phyloP scores from a whole-genome alignment of 2,797 vertebrate genomes.

The Columba guinea region DNA sequence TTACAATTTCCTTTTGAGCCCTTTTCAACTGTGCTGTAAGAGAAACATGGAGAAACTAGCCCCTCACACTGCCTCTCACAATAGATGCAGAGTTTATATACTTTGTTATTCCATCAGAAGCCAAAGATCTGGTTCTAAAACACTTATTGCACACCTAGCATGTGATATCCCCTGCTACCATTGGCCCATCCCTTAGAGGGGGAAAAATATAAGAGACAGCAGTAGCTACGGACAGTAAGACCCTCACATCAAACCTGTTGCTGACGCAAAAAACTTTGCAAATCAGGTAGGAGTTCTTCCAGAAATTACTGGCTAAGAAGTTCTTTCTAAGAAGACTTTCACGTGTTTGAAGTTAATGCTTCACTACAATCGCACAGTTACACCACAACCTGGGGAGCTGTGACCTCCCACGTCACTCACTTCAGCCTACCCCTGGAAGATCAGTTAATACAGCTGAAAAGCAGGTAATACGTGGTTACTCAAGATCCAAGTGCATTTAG shows the following conservation, averaged over 20 bases:
- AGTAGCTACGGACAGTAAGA: no score
- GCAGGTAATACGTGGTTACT: background rate
- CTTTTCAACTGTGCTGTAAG: background rate
- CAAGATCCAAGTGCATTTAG: background rate
- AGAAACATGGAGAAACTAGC: background rate
- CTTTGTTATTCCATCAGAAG: background rate
- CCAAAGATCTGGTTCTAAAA: background rate
- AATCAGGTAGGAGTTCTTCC: background rate
- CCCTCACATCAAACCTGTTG: background rate
- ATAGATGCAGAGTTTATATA: background rate
- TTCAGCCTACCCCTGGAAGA: background rate
- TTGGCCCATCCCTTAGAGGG: accelerated
- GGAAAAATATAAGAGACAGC: background rate
- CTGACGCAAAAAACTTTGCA: background rate
- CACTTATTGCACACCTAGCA: background rate
- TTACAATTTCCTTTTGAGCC: background rate
- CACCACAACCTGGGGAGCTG: background rate
- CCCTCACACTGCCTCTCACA: background rate
- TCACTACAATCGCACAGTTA: background rate
- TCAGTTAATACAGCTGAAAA: background rate
- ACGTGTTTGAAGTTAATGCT: background rate
- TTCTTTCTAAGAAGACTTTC: background rate
- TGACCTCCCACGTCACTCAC: background rate
- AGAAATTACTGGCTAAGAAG: background rate
- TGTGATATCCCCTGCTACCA: accelerated